A percentile compares a stretch with the other conserved stretches of the same genome.
Conservation (phyloP, 2,888 invertebrate genomes). For the Sphecodes monilicornis region DNA sequence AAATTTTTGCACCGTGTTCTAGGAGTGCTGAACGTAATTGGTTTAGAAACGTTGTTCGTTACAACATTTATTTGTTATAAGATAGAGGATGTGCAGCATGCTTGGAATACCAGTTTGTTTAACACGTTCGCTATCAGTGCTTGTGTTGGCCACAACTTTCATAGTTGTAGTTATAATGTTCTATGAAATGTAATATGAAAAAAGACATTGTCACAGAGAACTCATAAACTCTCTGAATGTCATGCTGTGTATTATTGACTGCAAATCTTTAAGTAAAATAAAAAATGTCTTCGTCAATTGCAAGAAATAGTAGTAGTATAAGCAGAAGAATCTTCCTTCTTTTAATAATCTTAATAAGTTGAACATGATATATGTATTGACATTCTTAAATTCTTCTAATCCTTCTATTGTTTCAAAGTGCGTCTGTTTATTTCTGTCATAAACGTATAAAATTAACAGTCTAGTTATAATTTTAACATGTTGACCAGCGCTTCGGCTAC, state of each 20-base stretch:
- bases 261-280: background rate
- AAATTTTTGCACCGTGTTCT: background rate
- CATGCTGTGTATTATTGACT: background rate
- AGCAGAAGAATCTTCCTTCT: background rate
- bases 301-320: too few relatives aligned
- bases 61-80: background rate
- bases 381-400: too few relatives aligned
- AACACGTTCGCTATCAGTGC: background rate
- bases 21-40: background rate
- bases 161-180: background rate
- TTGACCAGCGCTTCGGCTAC: too few relatives aligned
- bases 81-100: background rate
- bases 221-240: background rate
- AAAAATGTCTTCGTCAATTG: background rate
- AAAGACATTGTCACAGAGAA: background rate
- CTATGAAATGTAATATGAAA: background rate
- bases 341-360: background rate
- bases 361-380: too few relatives aligned
- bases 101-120: too few relatives aligned
- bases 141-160: background rate
- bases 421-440: too few relatives aligned
- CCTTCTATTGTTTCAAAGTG: too few relatives aligned
- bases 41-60: background rate
- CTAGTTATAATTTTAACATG: too few relatives aligned
- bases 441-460: too few relatives aligned